A percentile compares a stretch with the other conserved stretches of the same genome.
phyloP scores from a whole-genome alignment of 30 jellyfish, hydroid and myxozoan species.

The Aurelia sp. region DNA sequence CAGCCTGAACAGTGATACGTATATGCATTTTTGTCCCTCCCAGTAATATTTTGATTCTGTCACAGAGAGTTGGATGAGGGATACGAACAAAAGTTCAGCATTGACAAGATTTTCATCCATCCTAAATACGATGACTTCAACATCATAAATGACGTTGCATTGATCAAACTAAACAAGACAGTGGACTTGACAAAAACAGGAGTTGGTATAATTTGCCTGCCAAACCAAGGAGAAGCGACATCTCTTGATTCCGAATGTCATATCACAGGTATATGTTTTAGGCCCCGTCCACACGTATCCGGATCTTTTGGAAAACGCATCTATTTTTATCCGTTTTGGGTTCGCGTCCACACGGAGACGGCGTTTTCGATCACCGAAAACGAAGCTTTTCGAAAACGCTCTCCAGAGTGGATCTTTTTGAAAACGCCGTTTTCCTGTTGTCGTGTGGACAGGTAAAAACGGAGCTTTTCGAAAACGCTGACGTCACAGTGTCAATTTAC shows the following conservation, averaged over 20 bases:
- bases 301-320: too few species aligned
- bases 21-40: neutral
- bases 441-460: too few species aligned
- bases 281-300: too few species aligned
- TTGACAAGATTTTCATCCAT: conserved; percentile 40
- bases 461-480: too few species aligned
- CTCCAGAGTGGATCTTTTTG: too few species aligned
- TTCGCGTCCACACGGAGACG: too few species aligned
- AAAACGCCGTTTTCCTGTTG: too few species aligned
- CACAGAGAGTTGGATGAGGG: conserved; percentile 28
- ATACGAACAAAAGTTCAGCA: conserved; percentile 18
- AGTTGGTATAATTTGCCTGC: conserved; percentile 59
- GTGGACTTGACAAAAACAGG: conserved; percentile 25
- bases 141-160: conserved; percentile 53
- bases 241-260: neutral
- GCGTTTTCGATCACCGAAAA: too few species aligned
- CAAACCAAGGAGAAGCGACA: conserved; percentile 36
- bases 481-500: too few species aligned
- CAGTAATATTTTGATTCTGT: neutral
- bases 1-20: too few species aligned
- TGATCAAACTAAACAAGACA: conserved; percentile 54
- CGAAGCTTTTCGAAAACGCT: too few species aligned
- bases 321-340: too few species aligned
- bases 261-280: conserved; percentile 21
- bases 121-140: conserved; percentile 19